Evolutionary conservation across 2,797 vertebrate species (phyloP).

Genomic region (Novumbra hubbsi): DNA sequence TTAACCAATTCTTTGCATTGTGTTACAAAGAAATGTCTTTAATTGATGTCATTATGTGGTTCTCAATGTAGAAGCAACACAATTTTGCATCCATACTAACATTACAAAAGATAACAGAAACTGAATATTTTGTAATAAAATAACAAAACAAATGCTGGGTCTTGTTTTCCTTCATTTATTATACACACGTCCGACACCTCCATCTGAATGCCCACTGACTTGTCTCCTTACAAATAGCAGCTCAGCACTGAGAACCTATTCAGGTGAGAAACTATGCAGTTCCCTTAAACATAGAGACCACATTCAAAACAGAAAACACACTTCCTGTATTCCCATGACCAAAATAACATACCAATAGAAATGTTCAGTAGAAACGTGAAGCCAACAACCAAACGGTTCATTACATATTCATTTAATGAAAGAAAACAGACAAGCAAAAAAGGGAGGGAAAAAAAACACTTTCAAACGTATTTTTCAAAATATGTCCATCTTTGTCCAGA

Average conservation of each 20-base stretch:
- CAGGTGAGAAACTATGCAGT: background rate
- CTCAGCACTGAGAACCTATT: background rate
- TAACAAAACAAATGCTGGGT: background rate
- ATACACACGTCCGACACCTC: background rate
- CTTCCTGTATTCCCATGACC: background rate
- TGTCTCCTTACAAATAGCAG: background rate
- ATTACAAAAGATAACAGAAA: slow-evolving; percentile 26
- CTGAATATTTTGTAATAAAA: slow-evolving; percentile 29
- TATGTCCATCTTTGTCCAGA: slow-evolving; percentile 20
- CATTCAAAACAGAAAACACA: background rate
- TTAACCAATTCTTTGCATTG: background rate
- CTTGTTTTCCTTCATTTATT: background rate
- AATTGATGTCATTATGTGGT: background rate
- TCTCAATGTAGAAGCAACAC: background rate
- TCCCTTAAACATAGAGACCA: background rate
- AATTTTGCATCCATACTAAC: background rate
- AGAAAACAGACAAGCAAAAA: slow-evolving; percentile 27
- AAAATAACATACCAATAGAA: no score
- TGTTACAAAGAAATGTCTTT: background rate
- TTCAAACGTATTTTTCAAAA: slow-evolving; percentile 10
- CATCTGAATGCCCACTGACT: background rate
- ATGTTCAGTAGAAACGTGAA: background rate
- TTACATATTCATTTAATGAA: slow-evolving; percentile 41
- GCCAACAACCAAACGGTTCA: background rate
- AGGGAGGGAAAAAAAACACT: slow-evolving; percentile 3